A percentile compares a stretch with the other conserved stretches of the same genome.
phyloP scores from a whole-genome alignment of 2,888 invertebrate genomes.

The Andrena hattorfiana region DNA sequence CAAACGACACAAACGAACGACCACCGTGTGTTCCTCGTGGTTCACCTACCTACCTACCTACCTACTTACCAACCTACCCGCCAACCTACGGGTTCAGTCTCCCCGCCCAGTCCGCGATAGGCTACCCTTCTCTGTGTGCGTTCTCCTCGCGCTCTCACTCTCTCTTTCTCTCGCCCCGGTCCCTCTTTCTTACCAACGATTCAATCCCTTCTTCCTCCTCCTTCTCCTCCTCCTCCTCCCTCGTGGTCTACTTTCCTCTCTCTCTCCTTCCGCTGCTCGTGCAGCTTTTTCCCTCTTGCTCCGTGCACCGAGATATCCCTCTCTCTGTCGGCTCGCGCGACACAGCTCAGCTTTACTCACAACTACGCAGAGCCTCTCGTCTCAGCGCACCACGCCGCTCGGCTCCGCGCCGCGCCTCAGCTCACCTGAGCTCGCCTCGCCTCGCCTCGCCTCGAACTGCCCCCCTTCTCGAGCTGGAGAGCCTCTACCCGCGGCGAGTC shows the following conservation, averaged over 20 bases:
- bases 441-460: conserved; percentile 26
- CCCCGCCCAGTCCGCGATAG: conserved; percentile 78
- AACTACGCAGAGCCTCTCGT: conserved; percentile 57
- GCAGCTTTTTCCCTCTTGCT: conserved; percentile 37
- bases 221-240: neutral
- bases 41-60: conserved; percentile 80
- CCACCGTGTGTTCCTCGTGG: conserved; percentile 57
- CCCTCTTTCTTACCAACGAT: conserved; percentile 15
- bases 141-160: conserved; percentile 22
- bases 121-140: conserved; percentile 38
- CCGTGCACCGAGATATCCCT: conserved; percentile 19
- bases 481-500: conserved; percentile 50
- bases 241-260: conserved; percentile 23
- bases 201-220: neutral
- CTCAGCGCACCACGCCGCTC: neutral
- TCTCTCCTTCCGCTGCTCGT: neutral
- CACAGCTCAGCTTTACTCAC: conserved; percentile 65
- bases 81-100: conserved; percentile 79
- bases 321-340: conserved; percentile 26
- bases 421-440: conserved; percentile 31
- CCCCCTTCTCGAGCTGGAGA: conserved; percentile 14
- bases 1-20: conserved; percentile 30
- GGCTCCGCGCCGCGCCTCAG: conserved; percentile 29
- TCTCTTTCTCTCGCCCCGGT: conserved; percentile 3
- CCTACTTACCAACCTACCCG: conserved; percentile 80